phyloP scores from a whole-genome alignment of 2,113 vertebrate genomes.

The Neogale vison region DNA sequence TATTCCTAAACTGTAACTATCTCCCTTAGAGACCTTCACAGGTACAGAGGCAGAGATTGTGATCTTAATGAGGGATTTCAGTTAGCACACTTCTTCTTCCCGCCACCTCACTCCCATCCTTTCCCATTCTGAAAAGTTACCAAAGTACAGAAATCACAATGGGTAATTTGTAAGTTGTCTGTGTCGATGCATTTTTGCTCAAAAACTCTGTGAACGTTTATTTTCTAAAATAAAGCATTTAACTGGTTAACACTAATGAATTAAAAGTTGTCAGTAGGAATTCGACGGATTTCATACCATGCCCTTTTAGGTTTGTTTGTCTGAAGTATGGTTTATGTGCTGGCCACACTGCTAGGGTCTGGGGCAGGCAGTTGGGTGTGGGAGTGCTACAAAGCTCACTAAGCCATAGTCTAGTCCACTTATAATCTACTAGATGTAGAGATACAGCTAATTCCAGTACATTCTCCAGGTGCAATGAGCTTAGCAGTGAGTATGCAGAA shows the following conservation, averaged over 20 bases:
- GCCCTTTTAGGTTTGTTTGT: background rate
- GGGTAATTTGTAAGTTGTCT: background rate
- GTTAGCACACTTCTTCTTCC: background rate
- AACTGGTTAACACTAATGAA: background rate
- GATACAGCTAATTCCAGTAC: fast-evolving
- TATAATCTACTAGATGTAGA: background rate
- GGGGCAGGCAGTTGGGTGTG: background rate
- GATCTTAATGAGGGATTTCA: background rate
- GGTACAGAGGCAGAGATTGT: background rate
- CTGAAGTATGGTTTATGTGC: background rate
- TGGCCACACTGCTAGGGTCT: background rate
- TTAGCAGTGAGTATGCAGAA: background rate
- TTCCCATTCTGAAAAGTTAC: background rate
- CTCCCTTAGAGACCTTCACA: background rate
- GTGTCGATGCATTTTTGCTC: background rate
- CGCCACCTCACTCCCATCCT: background rate
- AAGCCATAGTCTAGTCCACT: background rate
- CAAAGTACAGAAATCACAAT: background rate
- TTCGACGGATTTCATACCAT: background rate
- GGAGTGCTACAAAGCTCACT: background rate
- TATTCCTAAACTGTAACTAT: background rate
- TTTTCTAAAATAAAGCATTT: background rate
- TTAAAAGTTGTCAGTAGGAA: background rate
- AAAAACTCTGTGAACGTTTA: background rate
- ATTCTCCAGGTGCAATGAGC: background rate